Evolutionary conservation across 1,140 invertebrate genomes (phyloP), one percentile per base, ranked within the genome.

Genomic region (Brachionus calyciflorus): DNA sequence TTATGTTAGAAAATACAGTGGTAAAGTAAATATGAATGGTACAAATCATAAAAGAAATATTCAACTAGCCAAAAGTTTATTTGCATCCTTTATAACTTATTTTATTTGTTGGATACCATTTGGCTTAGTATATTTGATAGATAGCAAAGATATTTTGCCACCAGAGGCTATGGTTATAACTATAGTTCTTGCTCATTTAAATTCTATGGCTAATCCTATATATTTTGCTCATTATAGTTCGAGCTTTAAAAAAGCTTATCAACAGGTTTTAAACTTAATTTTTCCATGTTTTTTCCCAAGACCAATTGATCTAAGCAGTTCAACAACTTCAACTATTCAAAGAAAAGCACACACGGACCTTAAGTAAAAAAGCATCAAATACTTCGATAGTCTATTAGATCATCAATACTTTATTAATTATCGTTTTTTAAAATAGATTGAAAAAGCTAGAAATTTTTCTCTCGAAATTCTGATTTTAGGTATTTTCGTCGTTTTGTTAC

Each of bases 101-200:
- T 65, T 65, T 28, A 24, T 65, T 24, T 65, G 60, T n/a, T 65
- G 60, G 60, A 65, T 65, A 37, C 60, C 60, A n/a, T 65, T 65
- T 44, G 60, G 60, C 12, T 44, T 65, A 14, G 44, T 65, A 2
- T 65, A 65, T 44, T 41, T 65, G 44, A 65, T 65, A 10, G 60
- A 65, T 19, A 19, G 44, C 44, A 26, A 46, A 3, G 60, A 65
- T 65, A 44, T 44, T 9, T 28, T 65, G 10, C 33, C 41, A 44
- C 33, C 37, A 26, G 37, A 37, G 24, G 60, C 60, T 44, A 44
- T 65, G 19, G 21, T 65, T 26, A 65, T 65, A 26, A 65, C 60
- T 26, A 41, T 28, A 24, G 60, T 28, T 44, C 30, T 65, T 24
- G 60, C 60, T n/a, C 60, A 65, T 21, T 44, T 65, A 14, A 65